phyloP scores from a whole-genome alignment of 2,797 vertebrate species.

The Hoplostethus mediterraneus region DNA sequence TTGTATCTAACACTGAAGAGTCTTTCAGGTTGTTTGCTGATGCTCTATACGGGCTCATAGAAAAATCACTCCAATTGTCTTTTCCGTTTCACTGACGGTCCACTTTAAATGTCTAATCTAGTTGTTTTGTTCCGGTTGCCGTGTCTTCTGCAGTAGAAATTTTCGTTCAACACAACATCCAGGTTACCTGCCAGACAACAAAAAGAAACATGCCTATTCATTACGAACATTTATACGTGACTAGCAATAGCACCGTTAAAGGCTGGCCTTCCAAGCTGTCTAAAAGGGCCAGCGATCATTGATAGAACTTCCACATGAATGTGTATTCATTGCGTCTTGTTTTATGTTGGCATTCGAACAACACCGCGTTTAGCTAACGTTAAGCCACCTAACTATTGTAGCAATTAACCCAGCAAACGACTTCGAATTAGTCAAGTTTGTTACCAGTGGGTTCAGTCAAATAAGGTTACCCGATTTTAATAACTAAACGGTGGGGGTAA shows the following conservation, averaged over 20 bases:
- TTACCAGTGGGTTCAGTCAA: too few species aligned
- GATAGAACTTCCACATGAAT: background rate
- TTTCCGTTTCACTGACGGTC: slow-evolving; percentile 13
- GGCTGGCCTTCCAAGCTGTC: background rate
- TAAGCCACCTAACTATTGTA: background rate
- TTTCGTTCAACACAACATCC: slow-evolving; percentile 39
- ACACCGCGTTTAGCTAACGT: background rate
- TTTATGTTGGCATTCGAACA: background rate
- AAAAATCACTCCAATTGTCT: slow-evolving; percentile 13
- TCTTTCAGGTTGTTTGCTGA: slow-evolving; percentile 27
- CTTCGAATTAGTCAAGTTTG: too few species aligned
- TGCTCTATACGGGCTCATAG: slow-evolving; percentile 37
- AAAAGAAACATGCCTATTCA: background rate
- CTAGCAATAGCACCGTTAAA: background rate
- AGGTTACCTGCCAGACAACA: slow-evolving; percentile 56
- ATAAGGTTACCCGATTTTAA: background rate
- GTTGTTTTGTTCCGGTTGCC: slow-evolving; percentile 31
- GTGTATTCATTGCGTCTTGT: background rate
- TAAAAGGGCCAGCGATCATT: background rate
- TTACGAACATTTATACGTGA: background rate
- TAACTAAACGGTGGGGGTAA: background rate
- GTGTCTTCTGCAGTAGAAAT: slow-evolving; percentile 29
- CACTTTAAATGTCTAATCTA: slow-evolving; percentile 18
- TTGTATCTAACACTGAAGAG: slow-evolving; percentile 15
- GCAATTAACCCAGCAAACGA: too few species aligned